Percentiles rank a stretch among this genome's conserved stretches.
Conservation (phyloP, 2,113 vertebrate genomes). For the Salminus brasiliensis region DNA sequence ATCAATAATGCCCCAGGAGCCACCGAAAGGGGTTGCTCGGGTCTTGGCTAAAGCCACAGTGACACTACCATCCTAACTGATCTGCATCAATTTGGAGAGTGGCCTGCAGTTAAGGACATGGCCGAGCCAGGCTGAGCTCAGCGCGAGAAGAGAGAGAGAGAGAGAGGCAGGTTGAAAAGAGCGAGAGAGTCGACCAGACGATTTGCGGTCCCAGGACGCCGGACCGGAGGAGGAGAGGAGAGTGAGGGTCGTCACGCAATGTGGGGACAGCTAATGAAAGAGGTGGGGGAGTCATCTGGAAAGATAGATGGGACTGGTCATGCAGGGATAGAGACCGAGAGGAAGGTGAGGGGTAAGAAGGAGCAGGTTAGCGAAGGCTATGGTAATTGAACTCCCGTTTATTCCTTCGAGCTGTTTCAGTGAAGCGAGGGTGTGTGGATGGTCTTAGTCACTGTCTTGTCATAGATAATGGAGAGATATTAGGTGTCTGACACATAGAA, state of each 20-base stretch:
- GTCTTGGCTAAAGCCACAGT: neutral
- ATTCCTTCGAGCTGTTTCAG: constrained; percentile 1
- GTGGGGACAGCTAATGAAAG: constrained; percentile 28
- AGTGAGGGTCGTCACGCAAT: constrained; percentile 19
- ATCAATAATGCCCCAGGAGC: neutral
- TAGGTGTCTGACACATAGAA: neutral
- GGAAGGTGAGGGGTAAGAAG: neutral
- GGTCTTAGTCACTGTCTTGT: constrained; percentile 15
- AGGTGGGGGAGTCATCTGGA: constrained; percentile 15
- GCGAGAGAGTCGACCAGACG: neutral
- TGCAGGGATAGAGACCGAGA: neutral
- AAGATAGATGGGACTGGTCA: constrained; percentile 26
- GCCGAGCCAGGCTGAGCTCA: constrained; percentile 18
- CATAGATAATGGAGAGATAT: neutral
- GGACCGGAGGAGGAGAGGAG: constrained; percentile 28
- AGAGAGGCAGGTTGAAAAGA: neutral
- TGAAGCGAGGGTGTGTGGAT: neutral
- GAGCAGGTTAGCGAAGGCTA: neutral
- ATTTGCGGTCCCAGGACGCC: constrained; percentile 22
- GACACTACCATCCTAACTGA: constrained; percentile 6
- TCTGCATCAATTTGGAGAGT: constrained; percentile 9
- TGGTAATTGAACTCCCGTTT: constrained; percentile 12
- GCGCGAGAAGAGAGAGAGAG: constrained; percentile 15
- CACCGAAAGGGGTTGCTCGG: neutral
- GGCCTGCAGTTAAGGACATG: neutral